These are phyloP conservation scores for Anguilla megastoma DNA, from an alignment of 2,797 vertebrate genomes.

Conservation along the genomic window DNA sequence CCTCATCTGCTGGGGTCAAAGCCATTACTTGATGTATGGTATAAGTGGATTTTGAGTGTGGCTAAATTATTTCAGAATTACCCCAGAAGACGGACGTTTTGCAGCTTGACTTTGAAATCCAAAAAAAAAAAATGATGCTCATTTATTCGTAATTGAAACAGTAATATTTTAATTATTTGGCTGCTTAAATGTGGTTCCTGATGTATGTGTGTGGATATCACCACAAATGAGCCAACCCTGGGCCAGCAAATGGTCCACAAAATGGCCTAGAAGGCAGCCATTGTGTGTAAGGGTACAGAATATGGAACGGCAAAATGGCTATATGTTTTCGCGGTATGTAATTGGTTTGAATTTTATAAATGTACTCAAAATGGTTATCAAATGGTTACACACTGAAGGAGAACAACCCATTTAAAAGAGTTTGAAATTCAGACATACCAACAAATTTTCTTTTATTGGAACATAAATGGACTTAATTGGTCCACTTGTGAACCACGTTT, in stretches of 20 bases:
- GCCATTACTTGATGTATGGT: conserved; percentile 66
- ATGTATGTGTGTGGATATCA: conserved; percentile 13
- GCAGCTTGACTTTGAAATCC: conserved; percentile 50
- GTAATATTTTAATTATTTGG: conserved; percentile 65
- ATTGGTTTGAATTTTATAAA: neutral
- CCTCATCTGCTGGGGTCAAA: conserved; percentile 63
- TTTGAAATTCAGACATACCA: neutral
- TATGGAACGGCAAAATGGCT: neutral
- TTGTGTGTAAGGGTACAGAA: conserved; percentile 41
- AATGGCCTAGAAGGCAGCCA: neutral
- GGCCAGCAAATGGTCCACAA: conserved; percentile 7
- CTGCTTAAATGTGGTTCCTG: conserved; percentile 53
- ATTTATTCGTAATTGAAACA: conserved; percentile 68
- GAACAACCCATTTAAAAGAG: neutral
- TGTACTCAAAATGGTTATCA: neutral
- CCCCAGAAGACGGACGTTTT: conserved; percentile 57
- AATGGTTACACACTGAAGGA: neutral
- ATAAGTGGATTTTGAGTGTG: conserved; percentile 62
- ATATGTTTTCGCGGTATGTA: neutral
- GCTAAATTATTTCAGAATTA: conserved; percentile 72
- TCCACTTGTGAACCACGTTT: neutral
- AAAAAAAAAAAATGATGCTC: conserved; percentile 59
- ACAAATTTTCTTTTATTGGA: neutral
- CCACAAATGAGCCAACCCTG: neutral
- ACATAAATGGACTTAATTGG: conserved; percentile 1